Base-by-base conservation (phyloP, 1,140 invertebrate species). In the Drosophila sturtevanti region DNA sequence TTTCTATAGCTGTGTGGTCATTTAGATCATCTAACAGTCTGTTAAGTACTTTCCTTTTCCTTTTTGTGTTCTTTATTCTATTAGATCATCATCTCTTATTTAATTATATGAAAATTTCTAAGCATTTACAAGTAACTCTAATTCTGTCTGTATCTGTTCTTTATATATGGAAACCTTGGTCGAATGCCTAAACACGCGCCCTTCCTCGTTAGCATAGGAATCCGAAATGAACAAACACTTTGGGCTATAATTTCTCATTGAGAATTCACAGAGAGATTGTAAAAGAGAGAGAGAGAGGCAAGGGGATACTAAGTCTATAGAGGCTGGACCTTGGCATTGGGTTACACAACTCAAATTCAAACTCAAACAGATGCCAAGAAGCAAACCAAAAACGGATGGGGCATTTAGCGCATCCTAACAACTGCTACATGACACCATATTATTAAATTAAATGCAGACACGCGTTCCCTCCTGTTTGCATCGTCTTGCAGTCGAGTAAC, bases 341-440 rank as follows among this genome's bases (percentile, higher is more conserved):
- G 66, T 86, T 86, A 87, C 82, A 87, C 64, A 81, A 63, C 69
- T 86, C 81, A 72, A 67, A 86, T 79, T 81, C 82, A 86, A 81
- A 63, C 69, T 86, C 81, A 72, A 67, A 86, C 81, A 86, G 81
- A 86, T 86, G 82, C 68, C 54, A 68, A 18, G 38, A 48, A 48
- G 41, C 41, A 48, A 48, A 22, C 27, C 11, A 41, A 44, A 68
- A 60, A 61, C 67, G 70, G 67, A 66, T 59, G 82, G 79, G 68
- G 67, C 82, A 86, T 86, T 86, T 87, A 87, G 79, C 79, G 82
- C 82, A 79, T 81, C 71, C 82, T 86, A 87, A 87, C 82, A 79
- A 87, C 82, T 84, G 84, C 84, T 71, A 89, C 79, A 89, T 80
- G 84, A 87, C 84, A 89, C 84, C 82, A 67, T 87, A 82, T 87